phyloP scores from a whole-genome alignment of 2,113 vertebrate genomes.

The Pavo muticus region DNA sequence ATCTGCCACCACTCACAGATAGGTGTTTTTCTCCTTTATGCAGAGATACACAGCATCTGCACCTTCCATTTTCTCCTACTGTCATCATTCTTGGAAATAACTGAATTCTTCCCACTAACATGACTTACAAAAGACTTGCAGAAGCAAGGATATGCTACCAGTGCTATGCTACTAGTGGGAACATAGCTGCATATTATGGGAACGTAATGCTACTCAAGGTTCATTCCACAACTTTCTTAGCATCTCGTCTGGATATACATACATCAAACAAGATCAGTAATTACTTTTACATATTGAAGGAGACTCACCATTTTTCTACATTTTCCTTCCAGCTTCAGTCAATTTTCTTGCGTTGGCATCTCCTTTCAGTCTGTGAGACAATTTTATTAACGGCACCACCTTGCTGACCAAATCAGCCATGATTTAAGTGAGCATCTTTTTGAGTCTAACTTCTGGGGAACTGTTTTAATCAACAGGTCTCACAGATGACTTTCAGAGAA shows the following conservation, averaged over 20 bases:
- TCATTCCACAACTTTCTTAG: background rate
- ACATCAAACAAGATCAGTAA: fast-evolving
- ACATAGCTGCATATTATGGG: fast-evolving
- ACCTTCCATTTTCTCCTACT: background rate
- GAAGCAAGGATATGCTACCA: background rate
- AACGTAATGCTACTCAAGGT: background rate
- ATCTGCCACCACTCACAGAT: background rate
- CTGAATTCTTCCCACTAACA: background rate
- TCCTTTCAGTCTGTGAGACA: background rate
- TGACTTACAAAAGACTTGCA: background rate
- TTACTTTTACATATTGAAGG: background rate
- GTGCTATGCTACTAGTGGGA: background rate
- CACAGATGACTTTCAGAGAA: background rate
- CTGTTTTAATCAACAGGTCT: background rate
- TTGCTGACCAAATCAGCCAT: background rate
- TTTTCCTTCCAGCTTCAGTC: background rate
- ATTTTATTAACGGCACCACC: background rate
- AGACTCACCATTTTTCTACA: background rate
- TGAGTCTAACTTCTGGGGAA: background rate
- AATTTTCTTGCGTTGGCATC: background rate
- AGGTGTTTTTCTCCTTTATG: background rate
- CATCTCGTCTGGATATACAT: background rate
- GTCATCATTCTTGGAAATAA: background rate
- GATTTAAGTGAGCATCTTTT: background rate
- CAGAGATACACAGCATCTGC: background rate